phyloP scores from a whole-genome alignment of 2,888 invertebrate species.

The Creontiades dilutus region DNA sequence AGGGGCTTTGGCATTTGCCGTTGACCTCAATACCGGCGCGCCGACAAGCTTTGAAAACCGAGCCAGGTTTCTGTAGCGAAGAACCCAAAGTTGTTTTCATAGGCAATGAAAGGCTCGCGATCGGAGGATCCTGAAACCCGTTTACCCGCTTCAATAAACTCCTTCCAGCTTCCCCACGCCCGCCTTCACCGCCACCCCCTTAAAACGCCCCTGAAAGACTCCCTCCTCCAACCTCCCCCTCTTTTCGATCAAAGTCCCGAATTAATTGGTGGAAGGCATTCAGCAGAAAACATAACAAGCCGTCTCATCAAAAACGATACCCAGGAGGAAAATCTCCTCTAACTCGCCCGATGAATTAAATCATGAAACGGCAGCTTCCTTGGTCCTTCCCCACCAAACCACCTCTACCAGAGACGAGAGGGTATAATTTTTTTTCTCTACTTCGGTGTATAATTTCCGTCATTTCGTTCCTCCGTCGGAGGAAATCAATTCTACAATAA shows the following conservation, averaged over 20 bases:
- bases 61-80: neutral
- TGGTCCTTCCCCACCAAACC: neutral
- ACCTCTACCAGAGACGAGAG: neutral
- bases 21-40: neutral
- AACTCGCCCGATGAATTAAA: conserved; percentile 12
- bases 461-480: neutral
- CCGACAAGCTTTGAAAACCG: conserved; percentile 1
- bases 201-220: too few species aligned
- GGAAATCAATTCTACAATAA: conserved; percentile 32
- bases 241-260: neutral
- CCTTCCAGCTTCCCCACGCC: neutral
- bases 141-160: conserved; percentile 34
- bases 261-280: conserved; percentile 56
- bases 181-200: neutral
- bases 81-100: conserved; percentile 25
- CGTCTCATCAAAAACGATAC: conserved; percentile 56
- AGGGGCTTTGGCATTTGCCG: too few species aligned
- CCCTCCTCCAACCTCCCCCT: neutral
- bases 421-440: neutral
- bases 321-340: conserved; percentile 35
- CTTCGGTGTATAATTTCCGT: neutral
- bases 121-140: neutral
- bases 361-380: conserved; percentile 13
- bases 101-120: conserved; percentile 3
- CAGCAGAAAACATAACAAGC: conserved; percentile 59